Evolutionary conservation across 2,113 vertebrate species (phyloP), one percentile per base, ranked within the genome.

Genomic region (Cynopterus brachyotis): DNA sequence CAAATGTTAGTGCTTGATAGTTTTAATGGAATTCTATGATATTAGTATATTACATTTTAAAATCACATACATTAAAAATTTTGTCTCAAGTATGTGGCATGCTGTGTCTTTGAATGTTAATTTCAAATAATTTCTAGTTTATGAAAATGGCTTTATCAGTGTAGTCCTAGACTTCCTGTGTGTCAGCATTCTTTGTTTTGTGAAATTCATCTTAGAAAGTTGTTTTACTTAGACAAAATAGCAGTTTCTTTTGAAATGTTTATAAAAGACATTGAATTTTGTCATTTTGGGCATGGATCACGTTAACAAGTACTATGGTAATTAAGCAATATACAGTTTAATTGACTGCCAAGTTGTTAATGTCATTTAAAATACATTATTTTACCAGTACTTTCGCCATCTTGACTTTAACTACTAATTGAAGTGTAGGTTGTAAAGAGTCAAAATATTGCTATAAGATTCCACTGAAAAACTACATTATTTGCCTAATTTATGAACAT

Each of bases 1-100:
- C 88, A 92, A 9, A 94, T 96, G 26, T 75, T 96, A 91, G 78
- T 93, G 81, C 32, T 97, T 81, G 45, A 26, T 96, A 55, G 24
- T 75, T 85, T 30, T 66, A 37, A 35, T 57, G 50, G 32, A 64
- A 70, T 93, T 75, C 22, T 1, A 4, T 90, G 79, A 32, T 40
- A 87, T 75, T 92, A 73, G 37, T 50, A 59, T 62, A 40, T 91
- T 90, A 84, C 0, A 37, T 88, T 88, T 97, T 84, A 95, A 95
- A 92, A 72, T 37, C 53, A 59, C 42, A 11, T 72, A 11, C 84
- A 22, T 92, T 32, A 53, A 47, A 66, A 42, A 28, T 91, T 97
- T 75, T 88, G 17, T 59, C 6, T 96, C 28, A 73, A 32, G 13
- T 91, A 22, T 12, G 15, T 80, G 3, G 3, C 37, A n/a, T 88